Conservation (phyloP, 2,113 vertebrate species). For the Athene cunicularia region DNA sequence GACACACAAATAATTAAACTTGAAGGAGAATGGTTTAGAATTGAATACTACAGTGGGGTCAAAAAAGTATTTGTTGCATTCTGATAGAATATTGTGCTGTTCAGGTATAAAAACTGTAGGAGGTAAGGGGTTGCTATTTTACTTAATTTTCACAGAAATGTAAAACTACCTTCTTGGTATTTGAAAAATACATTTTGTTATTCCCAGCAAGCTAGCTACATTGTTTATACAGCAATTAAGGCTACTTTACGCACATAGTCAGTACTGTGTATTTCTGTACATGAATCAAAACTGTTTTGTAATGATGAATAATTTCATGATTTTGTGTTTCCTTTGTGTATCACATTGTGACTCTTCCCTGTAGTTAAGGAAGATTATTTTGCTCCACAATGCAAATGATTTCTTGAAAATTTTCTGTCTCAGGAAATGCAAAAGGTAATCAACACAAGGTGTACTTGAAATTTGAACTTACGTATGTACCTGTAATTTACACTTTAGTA, state of each 20-base stretch:
- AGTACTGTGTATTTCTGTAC: not conserved
- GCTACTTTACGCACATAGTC: not conserved
- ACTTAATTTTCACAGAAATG: not conserved
- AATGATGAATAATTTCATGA: not conserved
- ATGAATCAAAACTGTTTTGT: not conserved
- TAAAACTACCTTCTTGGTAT: not conserved
- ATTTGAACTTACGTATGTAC: not conserved
- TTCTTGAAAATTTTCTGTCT: not conserved
- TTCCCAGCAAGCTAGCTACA: not conserved
- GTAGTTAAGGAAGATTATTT: not conserved
- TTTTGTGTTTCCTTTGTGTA: not conserved
- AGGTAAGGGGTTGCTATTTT: not conserved
- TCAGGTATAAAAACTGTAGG: not conserved
- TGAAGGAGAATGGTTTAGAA: not conserved
- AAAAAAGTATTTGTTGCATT: not conserved
- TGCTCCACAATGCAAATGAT: not conserved
- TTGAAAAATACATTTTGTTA: not conserved
- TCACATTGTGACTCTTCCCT: not conserved
- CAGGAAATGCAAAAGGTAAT: not conserved
- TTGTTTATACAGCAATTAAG: not conserved
- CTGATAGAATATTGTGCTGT: not conserved
- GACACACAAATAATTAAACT: fast-evolving
- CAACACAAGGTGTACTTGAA: not conserved
- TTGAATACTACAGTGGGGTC: not conserved
- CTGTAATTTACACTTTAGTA: not conserved